These are phyloP conservation scores for Psilopsiagon aymara DNA, from an alignment of 2,113 vertebrate genomes.

Conservation along the genomic window DNA sequence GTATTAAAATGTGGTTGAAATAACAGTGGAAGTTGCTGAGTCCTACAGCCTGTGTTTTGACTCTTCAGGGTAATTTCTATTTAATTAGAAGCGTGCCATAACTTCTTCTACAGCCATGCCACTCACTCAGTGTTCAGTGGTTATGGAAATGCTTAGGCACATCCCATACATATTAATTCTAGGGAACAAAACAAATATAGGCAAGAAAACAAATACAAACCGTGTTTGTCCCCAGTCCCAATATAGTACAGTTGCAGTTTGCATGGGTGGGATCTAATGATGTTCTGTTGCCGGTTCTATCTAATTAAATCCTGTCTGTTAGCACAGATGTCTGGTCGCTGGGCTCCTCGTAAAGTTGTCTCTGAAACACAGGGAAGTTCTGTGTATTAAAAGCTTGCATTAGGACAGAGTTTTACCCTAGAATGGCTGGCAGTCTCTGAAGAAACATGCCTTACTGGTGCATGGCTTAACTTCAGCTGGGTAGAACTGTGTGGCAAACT, in stretches of 20 bases:
- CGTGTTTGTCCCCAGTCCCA: background rate
- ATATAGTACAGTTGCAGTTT: background rate
- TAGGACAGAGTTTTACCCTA: background rate
- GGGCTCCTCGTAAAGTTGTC: background rate
- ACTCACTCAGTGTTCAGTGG: background rate
- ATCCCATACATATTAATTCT: background rate
- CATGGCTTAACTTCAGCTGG: background rate
- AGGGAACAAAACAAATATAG: background rate
- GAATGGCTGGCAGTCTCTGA: background rate
- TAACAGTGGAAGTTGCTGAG: background rate
- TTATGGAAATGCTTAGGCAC: background rate
- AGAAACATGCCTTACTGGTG: background rate
- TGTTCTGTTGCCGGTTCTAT: background rate
- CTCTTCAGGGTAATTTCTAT: background rate
- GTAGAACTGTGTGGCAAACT: background rate
- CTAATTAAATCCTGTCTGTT: background rate
- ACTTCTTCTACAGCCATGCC: background rate
- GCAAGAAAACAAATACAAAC: background rate
- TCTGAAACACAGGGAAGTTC: background rate
- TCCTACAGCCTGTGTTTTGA: background rate
- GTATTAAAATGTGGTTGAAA: constrained; percentile 15
- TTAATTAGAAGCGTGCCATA: background rate
- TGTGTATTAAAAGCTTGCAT: background rate
- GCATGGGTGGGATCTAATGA: background rate
- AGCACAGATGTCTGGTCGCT: background rate